Evolutionary conservation across 2,113 vertebrate species (phyloP).

Genomic region (Galeopterus variegatus): DNA sequence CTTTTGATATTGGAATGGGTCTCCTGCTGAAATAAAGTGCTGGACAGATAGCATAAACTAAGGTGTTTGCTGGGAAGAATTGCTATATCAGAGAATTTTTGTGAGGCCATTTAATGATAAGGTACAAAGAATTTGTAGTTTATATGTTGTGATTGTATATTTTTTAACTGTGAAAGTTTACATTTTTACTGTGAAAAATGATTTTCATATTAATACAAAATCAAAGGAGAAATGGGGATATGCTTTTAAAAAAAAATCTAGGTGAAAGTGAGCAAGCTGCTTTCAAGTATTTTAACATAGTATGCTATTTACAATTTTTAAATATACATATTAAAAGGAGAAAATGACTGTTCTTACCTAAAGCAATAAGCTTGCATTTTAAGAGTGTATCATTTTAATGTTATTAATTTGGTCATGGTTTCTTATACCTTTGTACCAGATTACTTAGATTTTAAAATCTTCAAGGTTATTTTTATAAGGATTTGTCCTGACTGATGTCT

Average conservation of each 20-base stretch:
- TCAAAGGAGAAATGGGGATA: conserved; percentile 9
- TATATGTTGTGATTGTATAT: background rate
- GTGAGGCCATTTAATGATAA: background rate
- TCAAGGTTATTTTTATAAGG: background rate
- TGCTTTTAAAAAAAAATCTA: background rate
- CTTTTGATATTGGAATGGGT: background rate
- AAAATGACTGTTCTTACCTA: background rate
- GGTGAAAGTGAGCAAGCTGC: background rate
- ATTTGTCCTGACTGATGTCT: background rate
- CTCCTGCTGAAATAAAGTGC: background rate
- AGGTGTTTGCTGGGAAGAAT: background rate
- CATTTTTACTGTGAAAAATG: conserved; percentile 50
- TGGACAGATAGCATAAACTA: background rate
- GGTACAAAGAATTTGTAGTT: background rate
- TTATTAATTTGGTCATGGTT: background rate
- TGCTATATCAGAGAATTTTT: conserved; percentile 10
- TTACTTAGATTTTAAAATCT: background rate
- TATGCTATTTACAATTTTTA: background rate
- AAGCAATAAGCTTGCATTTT: conserved; percentile 16
- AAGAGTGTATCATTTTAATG: background rate
- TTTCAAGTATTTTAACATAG: conserved; percentile 50
- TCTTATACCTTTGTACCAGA: background rate
- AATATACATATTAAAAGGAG: background rate
- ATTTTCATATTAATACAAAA: conserved; percentile 6
- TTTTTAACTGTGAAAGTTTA: conserved; percentile 52